Conservation (phyloP, 2,888 invertebrate genomes). For the Aromia moschata region DNA sequence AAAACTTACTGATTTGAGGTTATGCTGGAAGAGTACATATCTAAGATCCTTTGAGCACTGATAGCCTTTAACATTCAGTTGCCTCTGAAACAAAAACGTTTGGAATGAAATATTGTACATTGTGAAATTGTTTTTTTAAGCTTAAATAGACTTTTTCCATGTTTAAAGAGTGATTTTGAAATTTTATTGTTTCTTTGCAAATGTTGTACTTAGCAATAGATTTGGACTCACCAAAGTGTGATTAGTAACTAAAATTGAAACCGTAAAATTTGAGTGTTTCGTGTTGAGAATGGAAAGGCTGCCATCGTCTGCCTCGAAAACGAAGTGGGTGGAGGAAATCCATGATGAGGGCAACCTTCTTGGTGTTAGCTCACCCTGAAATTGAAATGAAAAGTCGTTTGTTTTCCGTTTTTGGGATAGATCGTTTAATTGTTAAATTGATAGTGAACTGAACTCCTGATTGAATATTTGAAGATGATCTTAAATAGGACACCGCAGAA, state of each 20-base stretch:
- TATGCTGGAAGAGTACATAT: slow-evolving; percentile 88
- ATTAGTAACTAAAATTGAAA: slow-evolving; percentile 84
- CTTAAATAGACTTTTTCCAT: too few species aligned
- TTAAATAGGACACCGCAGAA: too few species aligned
- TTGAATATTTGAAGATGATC: too few species aligned
- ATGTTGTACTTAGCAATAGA: too few species aligned
- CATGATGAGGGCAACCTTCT: slow-evolving; percentile 77
- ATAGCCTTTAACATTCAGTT: slow-evolving; percentile 87
- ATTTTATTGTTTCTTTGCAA: too few species aligned
- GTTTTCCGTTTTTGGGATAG: too few species aligned
- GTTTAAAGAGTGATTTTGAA: too few species aligned
- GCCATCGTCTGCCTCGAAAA: slow-evolving; percentile 88
- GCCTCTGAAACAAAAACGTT: slow-evolving; percentile 70
- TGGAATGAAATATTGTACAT: too few species aligned
- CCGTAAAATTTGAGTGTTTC: slow-evolving; percentile 76
- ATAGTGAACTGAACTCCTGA: too few species aligned
- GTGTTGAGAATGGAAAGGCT: slow-evolving; percentile 83
- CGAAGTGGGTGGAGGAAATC: slow-evolving; percentile 84
- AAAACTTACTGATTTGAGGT: slow-evolving; percentile 82
- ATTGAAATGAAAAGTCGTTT: slow-evolving; percentile 18
- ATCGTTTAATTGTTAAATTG: too few species aligned
- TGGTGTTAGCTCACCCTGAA: slow-evolving; percentile 61
- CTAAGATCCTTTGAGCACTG: slow-evolving; percentile 87
- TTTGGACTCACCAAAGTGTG: slow-evolving; percentile 81
- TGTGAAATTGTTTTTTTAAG: too few species aligned